Conservation (phyloP, 2,113 vertebrate genomes). For the Tricholaema leucomelas region DNA sequence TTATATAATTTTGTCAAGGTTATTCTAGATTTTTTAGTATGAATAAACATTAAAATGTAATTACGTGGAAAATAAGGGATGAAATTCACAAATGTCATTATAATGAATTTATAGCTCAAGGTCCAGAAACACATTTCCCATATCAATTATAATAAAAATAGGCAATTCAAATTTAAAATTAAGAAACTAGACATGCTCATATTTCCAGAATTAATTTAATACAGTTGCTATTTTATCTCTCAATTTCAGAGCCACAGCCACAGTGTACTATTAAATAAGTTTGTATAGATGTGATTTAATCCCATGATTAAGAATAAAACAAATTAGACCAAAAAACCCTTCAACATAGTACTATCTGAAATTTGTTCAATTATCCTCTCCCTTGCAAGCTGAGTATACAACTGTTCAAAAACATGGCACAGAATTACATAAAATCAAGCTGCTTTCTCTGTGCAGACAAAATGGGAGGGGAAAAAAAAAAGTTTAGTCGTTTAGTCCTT, state of each 20-base stretch:
- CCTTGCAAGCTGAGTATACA: not conserved
- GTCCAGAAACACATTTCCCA: slow-evolving; percentile 20
- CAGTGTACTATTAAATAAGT: not conserved
- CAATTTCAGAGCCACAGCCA: slow-evolving; percentile 26
- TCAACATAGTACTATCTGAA: not conserved
- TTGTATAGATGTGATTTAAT: slow-evolving; percentile 8
- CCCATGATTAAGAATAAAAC: not conserved
- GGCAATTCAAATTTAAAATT: slow-evolving; percentile 39
- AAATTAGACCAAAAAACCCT: not conserved
- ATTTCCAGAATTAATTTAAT: slow-evolving; percentile 40
- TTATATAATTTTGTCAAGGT: slow-evolving; percentile 9
- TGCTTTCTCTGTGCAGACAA: not conserved
- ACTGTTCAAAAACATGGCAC: not conserved
- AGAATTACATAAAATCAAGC: not conserved
- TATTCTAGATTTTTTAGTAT: slow-evolving; percentile 4
- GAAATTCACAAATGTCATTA: slow-evolving; percentile 7
- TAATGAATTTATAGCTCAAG: slow-evolving; percentile 24
- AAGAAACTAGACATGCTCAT: slow-evolving; percentile 13
- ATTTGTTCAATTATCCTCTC: not conserved
- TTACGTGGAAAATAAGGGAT: slow-evolving; percentile 44
- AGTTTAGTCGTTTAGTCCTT: not conserved
- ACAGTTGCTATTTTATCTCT: not conserved
- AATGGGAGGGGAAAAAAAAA: not conserved
- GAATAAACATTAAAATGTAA: slow-evolving; percentile 50
- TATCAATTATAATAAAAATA: slow-evolving; percentile 36